A percentile compares a stretch with the other conserved stretches of the same genome.
These are phyloP conservation scores for Cremastobaeus sp. DNA, from an alignment of 2,888 invertebrate species.

Conservation along the genomic window DNA sequence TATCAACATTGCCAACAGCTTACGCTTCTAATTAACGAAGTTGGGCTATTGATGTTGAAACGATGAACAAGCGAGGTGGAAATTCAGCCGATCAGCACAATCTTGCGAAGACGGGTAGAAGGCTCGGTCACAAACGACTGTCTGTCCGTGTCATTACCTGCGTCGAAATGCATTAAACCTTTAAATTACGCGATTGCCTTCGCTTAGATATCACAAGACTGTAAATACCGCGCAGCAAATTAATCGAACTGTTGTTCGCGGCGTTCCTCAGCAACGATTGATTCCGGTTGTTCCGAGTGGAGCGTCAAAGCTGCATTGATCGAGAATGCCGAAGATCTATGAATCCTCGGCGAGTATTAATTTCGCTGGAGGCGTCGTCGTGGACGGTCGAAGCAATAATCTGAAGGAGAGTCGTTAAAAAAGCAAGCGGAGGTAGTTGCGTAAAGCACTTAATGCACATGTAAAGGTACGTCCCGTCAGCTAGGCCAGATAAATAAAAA, in stretches of 20 bases:
- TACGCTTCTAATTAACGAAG: constrained; percentile 74
- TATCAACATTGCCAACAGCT: constrained; percentile 72
- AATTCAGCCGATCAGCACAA: constrained; percentile 25
- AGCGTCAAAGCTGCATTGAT: constrained; percentile 8
- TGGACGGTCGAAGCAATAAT: not conserved
- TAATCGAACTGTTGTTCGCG: constrained; percentile 10
- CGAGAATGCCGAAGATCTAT: too few species aligned
- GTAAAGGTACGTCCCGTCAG: constrained; percentile 74
- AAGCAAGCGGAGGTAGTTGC: too few species aligned
- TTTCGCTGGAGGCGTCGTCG: not conserved
- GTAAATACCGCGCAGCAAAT: constrained; percentile 5
- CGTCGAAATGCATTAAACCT: constrained; percentile 66
- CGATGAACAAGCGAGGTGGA: constrained; percentile 51
- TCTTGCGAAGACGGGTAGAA: constrained; percentile 4
- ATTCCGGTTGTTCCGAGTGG: not conserved
- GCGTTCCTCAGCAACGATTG: constrained; percentile 7
- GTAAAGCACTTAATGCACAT: constrained; percentile 68
- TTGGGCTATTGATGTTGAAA: constrained; percentile 72
- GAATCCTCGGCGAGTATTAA: not conserved
- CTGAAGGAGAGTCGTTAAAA: too few species aligned
- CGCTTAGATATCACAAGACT: constrained; percentile 19
- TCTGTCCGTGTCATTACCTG: constrained; percentile 65
- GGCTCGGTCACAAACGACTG: constrained; percentile 47
- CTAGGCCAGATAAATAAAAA: constrained; percentile 73
- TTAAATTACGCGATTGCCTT: constrained; percentile 61